phyloP scores from a whole-genome alignment of 2,113 vertebrate genomes.

The Percina caprodes region DNA sequence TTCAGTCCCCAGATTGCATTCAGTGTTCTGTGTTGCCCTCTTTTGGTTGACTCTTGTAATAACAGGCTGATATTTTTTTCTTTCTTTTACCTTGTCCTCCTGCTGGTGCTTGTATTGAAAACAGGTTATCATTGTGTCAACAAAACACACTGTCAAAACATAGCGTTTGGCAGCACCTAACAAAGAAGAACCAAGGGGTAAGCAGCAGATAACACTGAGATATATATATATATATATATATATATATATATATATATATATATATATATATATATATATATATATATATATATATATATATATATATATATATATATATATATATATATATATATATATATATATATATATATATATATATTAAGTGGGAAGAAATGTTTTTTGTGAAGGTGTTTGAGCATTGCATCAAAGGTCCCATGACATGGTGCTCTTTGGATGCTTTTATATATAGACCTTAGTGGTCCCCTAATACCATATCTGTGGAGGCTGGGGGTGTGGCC shows the following conservation, averaged over 20 bases:
- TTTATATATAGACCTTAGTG: too few species aligned
- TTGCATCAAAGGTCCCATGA: too few species aligned
- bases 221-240: background rate
- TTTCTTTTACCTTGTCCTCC: slow-evolving; percentile 26
- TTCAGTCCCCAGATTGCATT: background rate
- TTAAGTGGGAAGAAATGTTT: too few species aligned
- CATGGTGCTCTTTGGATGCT: too few species aligned
- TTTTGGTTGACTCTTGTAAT: slow-evolving; percentile 48
- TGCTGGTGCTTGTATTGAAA: slow-evolving; percentile 36
- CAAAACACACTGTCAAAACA: slow-evolving; percentile 31
- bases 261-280: too few species aligned
- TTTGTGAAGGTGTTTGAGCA: background rate
- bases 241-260: too few species aligned
- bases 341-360: too few species aligned
- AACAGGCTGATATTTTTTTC: slow-evolving; percentile 6
- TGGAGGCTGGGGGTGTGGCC: too few species aligned
- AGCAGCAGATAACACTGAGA: background rate
- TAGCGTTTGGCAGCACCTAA: slow-evolving; percentile 6
- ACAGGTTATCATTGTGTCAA: slow-evolving; percentile 54
- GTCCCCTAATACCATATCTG: too few species aligned
- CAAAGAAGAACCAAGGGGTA: background rate
- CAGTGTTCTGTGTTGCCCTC: slow-evolving; percentile 68
- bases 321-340: too few species aligned
- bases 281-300: too few species aligned
- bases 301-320: too few species aligned